Evolutionary conservation across 2,888 invertebrate species (phyloP).

Genomic region (Drosophila atripex): DNA sequence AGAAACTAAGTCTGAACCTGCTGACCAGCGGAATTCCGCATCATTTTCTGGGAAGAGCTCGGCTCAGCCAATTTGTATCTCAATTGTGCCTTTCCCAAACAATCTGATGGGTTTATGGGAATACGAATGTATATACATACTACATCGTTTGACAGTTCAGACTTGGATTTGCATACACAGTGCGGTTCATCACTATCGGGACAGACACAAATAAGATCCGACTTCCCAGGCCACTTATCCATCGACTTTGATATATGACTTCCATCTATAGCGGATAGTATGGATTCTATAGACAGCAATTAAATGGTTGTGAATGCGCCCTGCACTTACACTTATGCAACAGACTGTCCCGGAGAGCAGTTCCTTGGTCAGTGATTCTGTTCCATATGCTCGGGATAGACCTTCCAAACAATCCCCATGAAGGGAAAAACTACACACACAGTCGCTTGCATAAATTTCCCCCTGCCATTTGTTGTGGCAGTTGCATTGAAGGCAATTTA

Average conservation of each 20-base stretch:
- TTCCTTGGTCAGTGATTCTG: slow-evolving; percentile 28
- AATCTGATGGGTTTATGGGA: slow-evolving; percentile 14
- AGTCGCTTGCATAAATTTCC: slow-evolving; percentile 63
- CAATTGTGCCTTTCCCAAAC: slow-evolving; percentile 33
- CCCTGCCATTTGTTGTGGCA: slow-evolving; percentile 38
- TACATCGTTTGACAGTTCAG: slow-evolving; percentile 35
- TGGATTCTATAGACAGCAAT: not conserved
- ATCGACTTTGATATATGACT: not conserved
- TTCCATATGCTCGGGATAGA: slow-evolving; percentile 25
- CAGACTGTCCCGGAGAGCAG: slow-evolving; percentile 10
- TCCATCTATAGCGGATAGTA: not conserved
- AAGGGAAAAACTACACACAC: slow-evolving; percentile 44
- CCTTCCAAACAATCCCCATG: slow-evolving; percentile 8
- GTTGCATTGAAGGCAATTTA: slow-evolving; percentile 79
- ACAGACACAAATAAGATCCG: not conserved
- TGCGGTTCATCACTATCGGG: slow-evolving; percentile 1
- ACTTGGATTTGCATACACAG: slow-evolving; percentile 24
- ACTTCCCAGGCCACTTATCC: not conserved
- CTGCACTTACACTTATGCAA: not conserved
- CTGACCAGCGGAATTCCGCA: slow-evolving; percentile 11
- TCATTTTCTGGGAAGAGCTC: slow-evolving; percentile 29
- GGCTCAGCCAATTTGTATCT: slow-evolving; percentile 29
- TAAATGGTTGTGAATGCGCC: not conserved
- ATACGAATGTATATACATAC: slow-evolving; percentile 17
- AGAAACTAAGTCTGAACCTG: not conserved